Base-by-base conservation (phyloP, 2,797 vertebrate genomes). In the Acanthopagrus latus region DNA sequence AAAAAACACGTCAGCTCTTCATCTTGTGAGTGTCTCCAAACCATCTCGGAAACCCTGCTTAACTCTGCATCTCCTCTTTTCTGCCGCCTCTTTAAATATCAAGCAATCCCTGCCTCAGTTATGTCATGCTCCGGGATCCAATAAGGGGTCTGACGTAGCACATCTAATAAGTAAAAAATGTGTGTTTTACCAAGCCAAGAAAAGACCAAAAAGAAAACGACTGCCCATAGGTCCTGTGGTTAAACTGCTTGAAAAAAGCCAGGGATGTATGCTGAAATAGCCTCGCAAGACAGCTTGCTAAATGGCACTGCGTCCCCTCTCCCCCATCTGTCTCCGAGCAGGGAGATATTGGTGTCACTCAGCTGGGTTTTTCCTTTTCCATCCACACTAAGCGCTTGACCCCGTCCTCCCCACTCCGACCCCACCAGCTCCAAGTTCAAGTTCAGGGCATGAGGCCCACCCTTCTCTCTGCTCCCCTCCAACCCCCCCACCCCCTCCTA, bases 371-470 rank as follows among this genome's bases (percentile, higher is more conserved):
- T 81, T 71, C 59, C 67, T 74, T 82, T 75, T 80, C 77, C 80
- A 57, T 82, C 64, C 71, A 21, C 59, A 64, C 67, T 63, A 38
- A 88, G 66, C 16, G 7, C 74, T 83, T 91, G 89, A 92, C 91
- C 87, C 74, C 64, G n/a, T 86, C 79, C 87, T 78, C 81, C 81
- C 65, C 76, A 73, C 63, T 67, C 43, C 14, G 52, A 92, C 89
- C 85, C 77, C 74, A 88, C 76, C 81, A 83, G 77, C 74, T 87
- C 63, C 74, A 91, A 90, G 93, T 94, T 94, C 92, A 94, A 93
- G 91, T 93, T 89, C 86, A 82, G 93, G 91, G 86, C 91, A 92
- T 79, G 86, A 74, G 87, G 91, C 87, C 91, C 85, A 78, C 74
- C 78, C 76, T 74, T 74, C 55, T 75, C 68, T 76, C 67, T 62